phyloP scores from a whole-genome alignment of 2,888 invertebrate species.

The Meteorus colon region DNA sequence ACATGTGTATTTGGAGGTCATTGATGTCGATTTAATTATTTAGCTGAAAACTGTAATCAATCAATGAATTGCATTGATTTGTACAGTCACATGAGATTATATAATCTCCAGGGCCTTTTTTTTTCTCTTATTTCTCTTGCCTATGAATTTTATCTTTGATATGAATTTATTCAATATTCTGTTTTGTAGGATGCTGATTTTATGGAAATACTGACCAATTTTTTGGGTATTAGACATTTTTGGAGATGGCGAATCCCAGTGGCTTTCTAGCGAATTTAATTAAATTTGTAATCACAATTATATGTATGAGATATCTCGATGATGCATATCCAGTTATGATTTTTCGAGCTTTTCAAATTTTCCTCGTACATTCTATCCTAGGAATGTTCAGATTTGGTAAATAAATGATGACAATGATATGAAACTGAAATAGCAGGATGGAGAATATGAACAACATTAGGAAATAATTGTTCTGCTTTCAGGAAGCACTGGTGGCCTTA shows the following conservation, averaged over 20 bases:
- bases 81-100: neutral
- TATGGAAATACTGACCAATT: neutral
- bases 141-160: neutral
- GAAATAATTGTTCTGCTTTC: slow-evolving; percentile 39
- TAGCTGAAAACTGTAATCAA: neutral
- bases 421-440: no score
- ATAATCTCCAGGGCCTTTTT: neutral
- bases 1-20: slow-evolving; percentile 2
- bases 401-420: slow-evolving; percentile 16
- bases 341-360: slow-evolving; percentile 65
- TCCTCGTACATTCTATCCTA: slow-evolving; percentile 66
- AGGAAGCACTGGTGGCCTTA: slow-evolving; percentile 61
- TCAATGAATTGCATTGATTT: neutral
- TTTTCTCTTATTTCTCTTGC: neutral
- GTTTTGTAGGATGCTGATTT: neutral
- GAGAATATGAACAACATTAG: no score
- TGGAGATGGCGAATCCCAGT: slow-evolving; percentile 64
- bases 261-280: slow-evolving; percentile 65
- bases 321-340: slow-evolving; percentile 59
- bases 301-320: slow-evolving; percentile 63
- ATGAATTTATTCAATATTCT: no score
- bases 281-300: slow-evolving; percentile 63
- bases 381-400: slow-evolving; percentile 69
- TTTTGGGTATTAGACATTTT: slow-evolving; percentile 14
- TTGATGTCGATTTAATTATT: neutral